Evolutionary conservation across 2,113 vertebrate species (phyloP).

Genomic region (Melanerpes aurifrons): DNA sequence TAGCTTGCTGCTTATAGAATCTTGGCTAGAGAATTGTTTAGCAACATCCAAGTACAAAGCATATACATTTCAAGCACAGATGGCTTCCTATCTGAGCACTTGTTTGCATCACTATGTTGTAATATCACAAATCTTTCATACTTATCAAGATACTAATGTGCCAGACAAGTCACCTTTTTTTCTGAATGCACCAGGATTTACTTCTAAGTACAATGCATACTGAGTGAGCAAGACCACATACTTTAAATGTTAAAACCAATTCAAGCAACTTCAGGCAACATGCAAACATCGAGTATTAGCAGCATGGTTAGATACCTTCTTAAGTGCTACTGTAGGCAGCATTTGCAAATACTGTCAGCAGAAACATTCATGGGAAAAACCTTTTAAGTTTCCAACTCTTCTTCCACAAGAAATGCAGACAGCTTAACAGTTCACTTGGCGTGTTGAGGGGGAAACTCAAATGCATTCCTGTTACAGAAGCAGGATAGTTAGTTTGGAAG

Average conservation of each 20-base stretch:
- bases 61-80: constrained; percentile 64
- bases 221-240: background rate
- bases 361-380: background rate
- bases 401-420: background rate
- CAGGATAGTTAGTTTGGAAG: background rate
- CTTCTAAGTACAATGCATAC: background rate
- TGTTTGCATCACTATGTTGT: constrained; percentile 66
- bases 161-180: constrained; percentile 45
- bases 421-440: background rate
- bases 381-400: background rate
- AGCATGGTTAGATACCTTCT: background rate
- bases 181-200: constrained; percentile 4
- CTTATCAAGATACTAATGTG: constrained; percentile 51
- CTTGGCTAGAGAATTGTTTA: constrained; percentile 52
- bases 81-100: constrained; percentile 60
- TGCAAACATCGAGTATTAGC: background rate
- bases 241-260: background rate
- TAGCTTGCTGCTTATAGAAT: constrained; percentile 26
- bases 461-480: background rate
- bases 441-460: background rate
- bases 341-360: background rate
- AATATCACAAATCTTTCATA: constrained; percentile 63
- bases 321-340: background rate
- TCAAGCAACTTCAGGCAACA: background rate
- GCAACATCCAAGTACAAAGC: constrained; percentile 25